phyloP scores from a whole-genome alignment of 2,888 invertebrate genomes.

The Synergus itoensis region DNA sequence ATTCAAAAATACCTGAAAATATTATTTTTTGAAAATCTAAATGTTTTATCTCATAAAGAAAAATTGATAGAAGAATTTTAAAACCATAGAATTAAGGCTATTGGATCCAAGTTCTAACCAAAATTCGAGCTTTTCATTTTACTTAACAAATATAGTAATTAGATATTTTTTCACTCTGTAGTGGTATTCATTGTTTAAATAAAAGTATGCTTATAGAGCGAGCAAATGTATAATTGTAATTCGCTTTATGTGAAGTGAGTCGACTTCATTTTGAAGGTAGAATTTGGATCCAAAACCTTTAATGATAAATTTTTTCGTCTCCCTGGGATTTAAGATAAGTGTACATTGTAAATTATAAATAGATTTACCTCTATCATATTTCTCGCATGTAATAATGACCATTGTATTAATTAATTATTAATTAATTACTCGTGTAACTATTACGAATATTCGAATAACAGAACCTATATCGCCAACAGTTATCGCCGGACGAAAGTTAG shows the following conservation, averaged over 20 bases:
- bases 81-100: neutral
- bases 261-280: neutral
- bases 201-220: no score
- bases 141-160: no score
- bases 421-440: conserved; percentile 12
- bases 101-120: no score
- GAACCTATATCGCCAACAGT: conserved; percentile 19
- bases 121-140: no score
- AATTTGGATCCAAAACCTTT: no score
- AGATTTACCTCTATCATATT: conserved; percentile 54
- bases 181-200: no score
- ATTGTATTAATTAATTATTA: conserved; percentile 12
- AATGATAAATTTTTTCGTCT: neutral
- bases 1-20: neutral
- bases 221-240: no score
- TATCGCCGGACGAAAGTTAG: conserved; percentile 13
- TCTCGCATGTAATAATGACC: conserved; percentile 2
- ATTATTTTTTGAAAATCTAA: neutral
- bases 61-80: neutral
- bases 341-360: conserved; percentile 62
- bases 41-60: neutral
- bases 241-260: no score
- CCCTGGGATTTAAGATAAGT: conserved; percentile 6
- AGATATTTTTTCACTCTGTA: no score
- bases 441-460: conserved; percentile 20